Percentiles rank a stretch among this genome's conserved stretches.
These are phyloP conservation scores for Mycalesis mineus DNA, from an alignment of 2,888 invertebrate species.

Conservation along the genomic window DNA sequence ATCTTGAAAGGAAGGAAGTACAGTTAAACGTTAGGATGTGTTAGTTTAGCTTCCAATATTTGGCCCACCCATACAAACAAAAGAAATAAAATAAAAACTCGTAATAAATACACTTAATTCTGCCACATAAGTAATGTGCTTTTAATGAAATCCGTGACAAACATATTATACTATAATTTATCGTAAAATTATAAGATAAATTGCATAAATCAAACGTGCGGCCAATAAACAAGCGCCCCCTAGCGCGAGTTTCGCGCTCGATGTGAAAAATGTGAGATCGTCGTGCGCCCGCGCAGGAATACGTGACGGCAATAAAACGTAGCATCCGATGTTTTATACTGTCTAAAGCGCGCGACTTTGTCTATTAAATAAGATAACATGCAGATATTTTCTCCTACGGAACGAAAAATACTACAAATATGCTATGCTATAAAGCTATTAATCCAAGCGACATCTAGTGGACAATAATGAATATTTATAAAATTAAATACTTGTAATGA, in stretches of 20 bases:
- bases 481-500: no score
- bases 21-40: no score
- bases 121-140: constrained; percentile 8
- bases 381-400: no score
- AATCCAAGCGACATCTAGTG: no score
- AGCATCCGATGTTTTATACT: constrained; percentile 21
- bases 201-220: constrained; percentile 53
- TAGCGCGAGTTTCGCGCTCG: constrained; percentile 36
- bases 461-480: no score
- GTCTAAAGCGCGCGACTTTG: neutral
- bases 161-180: constrained; percentile 21
- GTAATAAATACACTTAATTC: neutral
- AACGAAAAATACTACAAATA: no score
- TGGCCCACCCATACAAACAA: no score
- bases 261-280: constrained; percentile 49
- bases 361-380: no score
- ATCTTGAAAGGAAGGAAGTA: no score
- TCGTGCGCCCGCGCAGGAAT: constrained; percentile 40
- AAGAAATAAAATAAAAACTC: neutral
- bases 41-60: no score
- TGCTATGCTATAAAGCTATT: no score
- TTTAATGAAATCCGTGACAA: constrained; percentile 27
- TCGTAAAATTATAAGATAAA: constrained; percentile 37
- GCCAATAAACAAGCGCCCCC: constrained; percentile 50
- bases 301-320: constrained; percentile 46